These are phyloP conservation scores for Scarus forsteni DNA, from an alignment of 2,797 vertebrate species.

Conservation along the genomic window DNA sequence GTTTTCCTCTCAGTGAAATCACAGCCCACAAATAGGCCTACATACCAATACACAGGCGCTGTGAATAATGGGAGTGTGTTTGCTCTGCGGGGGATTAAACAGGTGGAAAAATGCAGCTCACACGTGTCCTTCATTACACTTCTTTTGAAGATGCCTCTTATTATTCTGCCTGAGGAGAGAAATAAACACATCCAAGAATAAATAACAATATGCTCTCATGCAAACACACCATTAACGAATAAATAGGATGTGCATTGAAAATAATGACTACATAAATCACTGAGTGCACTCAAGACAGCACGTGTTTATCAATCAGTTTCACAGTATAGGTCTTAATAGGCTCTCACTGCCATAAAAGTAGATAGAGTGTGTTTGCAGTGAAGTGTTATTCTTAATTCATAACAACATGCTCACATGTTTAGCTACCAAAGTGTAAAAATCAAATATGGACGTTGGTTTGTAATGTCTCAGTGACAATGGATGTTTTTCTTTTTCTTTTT, in stretches of 20 bases:
- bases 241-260: conserved; percentile 8
- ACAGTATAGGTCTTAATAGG: no score
- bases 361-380: no score
- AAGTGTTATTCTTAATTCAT: no score
- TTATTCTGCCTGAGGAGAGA: not conserved
- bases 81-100: not conserved
- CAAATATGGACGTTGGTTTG: no score
- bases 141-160: conserved; percentile 24
- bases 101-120: conserved; percentile 4
- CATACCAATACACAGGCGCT: not conserved
- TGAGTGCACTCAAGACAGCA: not conserved
- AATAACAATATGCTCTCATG: not conserved
- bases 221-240: not conserved
- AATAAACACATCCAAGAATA: not conserved
- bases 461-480: no score
- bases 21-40: no score
- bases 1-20: no score
- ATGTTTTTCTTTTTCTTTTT: no score
- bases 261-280: conserved; percentile 12
- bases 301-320: conserved; percentile 10
- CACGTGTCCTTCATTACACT: conserved; percentile 4
- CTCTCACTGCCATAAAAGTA: no score
- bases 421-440: no score
- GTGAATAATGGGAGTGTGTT: not conserved
- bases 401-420: no score